phyloP scores from a whole-genome alignment of 2,888 invertebrate genomes.

The Cephus runcator region DNA sequence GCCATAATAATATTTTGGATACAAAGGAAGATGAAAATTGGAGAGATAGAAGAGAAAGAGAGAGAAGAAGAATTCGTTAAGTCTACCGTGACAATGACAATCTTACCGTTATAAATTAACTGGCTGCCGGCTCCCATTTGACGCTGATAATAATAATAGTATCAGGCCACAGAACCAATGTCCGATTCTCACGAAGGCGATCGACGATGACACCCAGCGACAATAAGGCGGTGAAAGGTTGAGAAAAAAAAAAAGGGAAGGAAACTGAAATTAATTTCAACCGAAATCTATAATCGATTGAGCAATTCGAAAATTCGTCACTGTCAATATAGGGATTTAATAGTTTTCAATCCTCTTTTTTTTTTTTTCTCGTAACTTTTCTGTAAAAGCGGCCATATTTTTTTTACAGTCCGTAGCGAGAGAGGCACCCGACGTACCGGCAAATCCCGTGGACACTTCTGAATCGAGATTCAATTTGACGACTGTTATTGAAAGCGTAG shows the following conservation, averaged over 20 bases:
- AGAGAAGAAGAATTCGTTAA: neutral
- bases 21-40: neutral
- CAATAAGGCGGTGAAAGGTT: neutral
- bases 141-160: neutral
- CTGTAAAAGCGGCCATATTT: no score
- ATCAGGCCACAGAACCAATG: neutral
- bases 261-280: neutral
- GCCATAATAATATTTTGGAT: neutral
- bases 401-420: neutral
- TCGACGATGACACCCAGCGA: neutral
- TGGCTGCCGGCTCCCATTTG: neutral
- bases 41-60: neutral
- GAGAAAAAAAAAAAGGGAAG: neutral
- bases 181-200: neutral
- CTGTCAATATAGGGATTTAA: no score
- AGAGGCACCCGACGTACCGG: neutral
- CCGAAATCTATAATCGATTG: neutral
- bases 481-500: neutral
- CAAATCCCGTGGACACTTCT: neutral
- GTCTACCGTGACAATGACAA: neutral
- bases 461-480: neutral
- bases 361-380: no score
- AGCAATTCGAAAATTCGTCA: neutral
- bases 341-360: no score
- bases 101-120: neutral